Percentiles rank a stretch among this genome's conserved stretches.
phyloP scores from a whole-genome alignment of 2,888 invertebrate genomes.

The Smittia sp. region DNA sequence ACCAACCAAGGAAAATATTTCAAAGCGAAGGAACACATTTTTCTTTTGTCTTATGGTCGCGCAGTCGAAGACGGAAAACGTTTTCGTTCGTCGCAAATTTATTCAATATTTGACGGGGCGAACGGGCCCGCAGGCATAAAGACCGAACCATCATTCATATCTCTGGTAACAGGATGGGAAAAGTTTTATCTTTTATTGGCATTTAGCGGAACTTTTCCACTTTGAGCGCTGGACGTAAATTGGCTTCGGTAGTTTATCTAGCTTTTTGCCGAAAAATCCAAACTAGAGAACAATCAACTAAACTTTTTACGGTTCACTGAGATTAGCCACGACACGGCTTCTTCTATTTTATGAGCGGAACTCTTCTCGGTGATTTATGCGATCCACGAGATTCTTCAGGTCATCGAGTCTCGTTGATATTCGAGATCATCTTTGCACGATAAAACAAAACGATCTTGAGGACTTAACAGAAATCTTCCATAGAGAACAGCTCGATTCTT shows the following conservation, averaged over 20 bases:
- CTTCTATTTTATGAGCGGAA: neutral
- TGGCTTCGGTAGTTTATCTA: neutral
- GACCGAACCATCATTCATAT: no score
- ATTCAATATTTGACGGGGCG: no score
- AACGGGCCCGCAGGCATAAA: no score
- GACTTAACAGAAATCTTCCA: neutral
- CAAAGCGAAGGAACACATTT: neutral
- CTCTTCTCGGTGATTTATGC: neutral
- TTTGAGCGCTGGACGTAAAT: neutral
- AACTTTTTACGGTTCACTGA: neutral
- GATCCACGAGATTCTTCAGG: neutral
- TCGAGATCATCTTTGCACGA: slow-evolving; percentile 26
- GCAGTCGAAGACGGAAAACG: neutral
- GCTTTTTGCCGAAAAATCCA: neutral
- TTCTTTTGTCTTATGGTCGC: neutral
- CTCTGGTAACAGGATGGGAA: no score
- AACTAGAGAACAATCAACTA: neutral
- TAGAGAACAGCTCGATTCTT: slow-evolving; percentile 25
- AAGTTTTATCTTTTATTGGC: neutral
- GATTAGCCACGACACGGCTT: neutral
- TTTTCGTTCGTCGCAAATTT: neutral
- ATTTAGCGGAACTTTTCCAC: neutral
- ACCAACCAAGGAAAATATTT: neutral
- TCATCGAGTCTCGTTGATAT: neutral
- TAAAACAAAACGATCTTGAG: neutral